Evolutionary conservation across 2,888 invertebrate species (phyloP).

Genomic region (Ochropacha duplaris): DNA sequence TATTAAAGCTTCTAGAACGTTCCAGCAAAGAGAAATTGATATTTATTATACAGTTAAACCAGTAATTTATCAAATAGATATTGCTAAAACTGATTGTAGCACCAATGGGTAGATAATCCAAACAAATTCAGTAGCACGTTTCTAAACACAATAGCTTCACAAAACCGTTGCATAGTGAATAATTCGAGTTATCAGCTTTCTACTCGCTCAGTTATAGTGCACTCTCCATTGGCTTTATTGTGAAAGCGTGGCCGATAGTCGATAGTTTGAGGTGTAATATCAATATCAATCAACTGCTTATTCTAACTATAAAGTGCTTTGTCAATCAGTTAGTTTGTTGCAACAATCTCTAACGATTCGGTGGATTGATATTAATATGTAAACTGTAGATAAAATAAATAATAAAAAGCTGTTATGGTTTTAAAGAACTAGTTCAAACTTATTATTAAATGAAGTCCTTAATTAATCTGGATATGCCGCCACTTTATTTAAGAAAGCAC

Average conservation of each 20-base stretch:
- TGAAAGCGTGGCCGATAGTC: conserved; percentile 6
- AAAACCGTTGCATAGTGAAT: conserved; percentile 19
- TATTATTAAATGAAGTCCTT: neutral
- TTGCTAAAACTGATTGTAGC: conserved; percentile 4
- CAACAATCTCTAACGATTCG: neutral
- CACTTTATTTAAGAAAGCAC: neutral
- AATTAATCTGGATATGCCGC: neutral
- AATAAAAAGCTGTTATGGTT: neutral
- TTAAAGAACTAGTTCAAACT: neutral
- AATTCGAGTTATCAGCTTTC: conserved; percentile 31
- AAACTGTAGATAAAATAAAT: neutral
- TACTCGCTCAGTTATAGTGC: conserved; percentile 28
- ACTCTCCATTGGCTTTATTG: conserved; percentile 32
- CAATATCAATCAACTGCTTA: neutral
- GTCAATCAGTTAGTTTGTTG: neutral
- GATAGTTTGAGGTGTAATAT: neutral
- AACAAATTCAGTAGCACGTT: neutral
- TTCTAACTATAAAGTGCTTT: neutral
- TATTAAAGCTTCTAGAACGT: neutral
- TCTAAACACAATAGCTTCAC: conserved; percentile 9
- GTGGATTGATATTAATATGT: no score
- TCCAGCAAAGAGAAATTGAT: neutral
- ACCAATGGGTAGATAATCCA: conserved; percentile 10
- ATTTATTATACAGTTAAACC: neutral
- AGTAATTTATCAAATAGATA: neutral